phyloP scores from a whole-genome alignment of 2,797 vertebrate species.

The Anableps anableps region DNA sequence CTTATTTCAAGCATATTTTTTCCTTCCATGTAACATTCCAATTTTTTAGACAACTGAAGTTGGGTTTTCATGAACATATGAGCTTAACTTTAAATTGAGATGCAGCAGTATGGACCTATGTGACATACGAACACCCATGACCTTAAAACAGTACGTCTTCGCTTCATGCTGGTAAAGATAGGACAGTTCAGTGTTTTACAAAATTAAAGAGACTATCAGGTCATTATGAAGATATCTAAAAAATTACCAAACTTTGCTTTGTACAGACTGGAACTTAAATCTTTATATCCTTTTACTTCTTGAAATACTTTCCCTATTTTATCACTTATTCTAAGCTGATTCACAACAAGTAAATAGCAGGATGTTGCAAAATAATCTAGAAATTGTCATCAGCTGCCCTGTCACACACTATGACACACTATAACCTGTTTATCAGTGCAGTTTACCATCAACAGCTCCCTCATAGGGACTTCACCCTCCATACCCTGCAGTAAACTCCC shows the following conservation, averaged over 20 bases:
- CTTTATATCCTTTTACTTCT: neutral
- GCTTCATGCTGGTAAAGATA: neutral
- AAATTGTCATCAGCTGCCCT: slow-evolving; percentile 4
- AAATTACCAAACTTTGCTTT: neutral
- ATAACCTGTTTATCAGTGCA: slow-evolving; percentile 16
- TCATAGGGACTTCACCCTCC: slow-evolving; percentile 16
- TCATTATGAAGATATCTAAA: neutral
- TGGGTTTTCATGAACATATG: no score
- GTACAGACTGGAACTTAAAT: neutral
- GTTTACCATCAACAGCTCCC: slow-evolving; percentile 29
- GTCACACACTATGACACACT: slow-evolving; percentile 4
- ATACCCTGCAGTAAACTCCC: slow-evolving; percentile 29
- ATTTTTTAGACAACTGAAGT: no score
- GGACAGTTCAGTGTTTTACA: neutral
- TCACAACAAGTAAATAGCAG: neutral
- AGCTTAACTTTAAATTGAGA: neutral
- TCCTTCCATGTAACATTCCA: neutral
- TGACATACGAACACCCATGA: neutral
- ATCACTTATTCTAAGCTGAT: neutral
- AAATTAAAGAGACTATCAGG: neutral
- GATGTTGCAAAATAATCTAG: slow-evolving; percentile 29
- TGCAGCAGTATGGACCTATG: neutral
- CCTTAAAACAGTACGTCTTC: neutral
- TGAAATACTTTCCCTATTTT: neutral
- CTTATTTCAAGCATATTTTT: neutral